A percentile compares a stretch with the other conserved stretches of the same genome.
Evolutionary conservation across 2,113 vertebrate species (phyloP).

Genomic region (Sitta europaea): DNA sequence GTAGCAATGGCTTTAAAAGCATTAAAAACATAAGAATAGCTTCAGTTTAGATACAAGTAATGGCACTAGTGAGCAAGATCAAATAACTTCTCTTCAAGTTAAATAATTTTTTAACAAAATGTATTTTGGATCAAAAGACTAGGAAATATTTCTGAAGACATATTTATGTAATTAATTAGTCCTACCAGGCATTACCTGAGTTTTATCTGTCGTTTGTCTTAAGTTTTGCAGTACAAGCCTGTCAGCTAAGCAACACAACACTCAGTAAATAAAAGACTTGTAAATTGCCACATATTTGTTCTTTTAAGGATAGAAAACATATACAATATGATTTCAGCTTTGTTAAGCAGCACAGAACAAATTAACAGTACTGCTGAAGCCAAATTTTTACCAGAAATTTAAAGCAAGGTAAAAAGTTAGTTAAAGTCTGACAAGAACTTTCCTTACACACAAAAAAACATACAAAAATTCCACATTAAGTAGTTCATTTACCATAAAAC

Average conservation of each 20-base stretch:
- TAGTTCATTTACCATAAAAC: neutral
- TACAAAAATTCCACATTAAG: rapidly evolving
- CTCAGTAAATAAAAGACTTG: neutral
- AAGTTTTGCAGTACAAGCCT: neutral
- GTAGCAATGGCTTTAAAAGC: neutral
- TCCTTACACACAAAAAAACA: rapidly evolving
- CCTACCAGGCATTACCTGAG: rapidly evolving
- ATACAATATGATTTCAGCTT: neutral
- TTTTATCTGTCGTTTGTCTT: neutral
- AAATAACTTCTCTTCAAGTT: neutral
- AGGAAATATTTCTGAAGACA: neutral
- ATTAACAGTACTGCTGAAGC: neutral
- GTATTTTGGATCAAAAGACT: neutral
- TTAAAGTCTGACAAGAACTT: neutral
- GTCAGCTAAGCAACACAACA: neutral
- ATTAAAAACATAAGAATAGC: neutral
- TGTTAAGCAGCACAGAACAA: neutral
- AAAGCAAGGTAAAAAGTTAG: neutral
- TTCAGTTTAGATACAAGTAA: neutral
- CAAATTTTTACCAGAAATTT: neutral
- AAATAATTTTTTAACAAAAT: neutral
- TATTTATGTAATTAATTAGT: neutral
- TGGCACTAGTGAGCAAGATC: rapidly evolving
- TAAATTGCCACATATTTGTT: neutral
- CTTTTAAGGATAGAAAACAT: neutral